These are phyloP conservation scores for Toxotes chatareus DNA, from an alignment of 2,113 vertebrate genomes.

Conservation along the genomic window DNA sequence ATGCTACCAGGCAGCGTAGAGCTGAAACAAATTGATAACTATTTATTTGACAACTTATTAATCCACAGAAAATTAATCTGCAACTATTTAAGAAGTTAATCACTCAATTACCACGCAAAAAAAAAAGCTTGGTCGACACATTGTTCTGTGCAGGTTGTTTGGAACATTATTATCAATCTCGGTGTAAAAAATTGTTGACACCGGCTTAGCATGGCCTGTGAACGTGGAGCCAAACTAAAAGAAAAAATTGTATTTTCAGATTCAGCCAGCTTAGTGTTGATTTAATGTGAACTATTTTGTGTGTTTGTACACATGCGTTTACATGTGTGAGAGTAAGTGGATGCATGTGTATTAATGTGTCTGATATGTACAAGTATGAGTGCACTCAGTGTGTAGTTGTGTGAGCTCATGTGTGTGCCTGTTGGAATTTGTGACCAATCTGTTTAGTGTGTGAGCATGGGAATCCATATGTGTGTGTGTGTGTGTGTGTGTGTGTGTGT, in stretches of 20 bases:
- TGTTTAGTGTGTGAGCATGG: conserved; percentile 44
- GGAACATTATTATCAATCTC: neutral
- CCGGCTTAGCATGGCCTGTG: no score
- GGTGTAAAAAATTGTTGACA: neutral
- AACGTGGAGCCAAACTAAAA: neutral
- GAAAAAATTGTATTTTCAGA: neutral
- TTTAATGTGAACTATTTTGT: neutral
- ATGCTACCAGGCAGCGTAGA: neutral
- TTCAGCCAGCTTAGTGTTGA: neutral
- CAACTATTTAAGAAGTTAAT: no score
- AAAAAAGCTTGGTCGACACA: no score
- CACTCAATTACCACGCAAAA: no score
- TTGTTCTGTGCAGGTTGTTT: neutral
- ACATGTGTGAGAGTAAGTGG: neutral
- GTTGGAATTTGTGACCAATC: conserved; percentile 38
- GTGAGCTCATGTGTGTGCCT: conserved; percentile 36
- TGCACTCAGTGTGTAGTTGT: conserved; percentile 4
- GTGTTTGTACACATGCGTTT: neutral
- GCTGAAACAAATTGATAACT: no score
- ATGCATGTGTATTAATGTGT: neutral
- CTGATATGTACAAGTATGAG: neutral
- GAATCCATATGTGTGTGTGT: conserved; percentile 24
- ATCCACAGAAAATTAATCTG: no score
- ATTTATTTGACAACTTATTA: no score
- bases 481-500: neutral